phyloP scores from a whole-genome alignment of 2,888 invertebrate species.

The Agrotis segetum region DNA sequence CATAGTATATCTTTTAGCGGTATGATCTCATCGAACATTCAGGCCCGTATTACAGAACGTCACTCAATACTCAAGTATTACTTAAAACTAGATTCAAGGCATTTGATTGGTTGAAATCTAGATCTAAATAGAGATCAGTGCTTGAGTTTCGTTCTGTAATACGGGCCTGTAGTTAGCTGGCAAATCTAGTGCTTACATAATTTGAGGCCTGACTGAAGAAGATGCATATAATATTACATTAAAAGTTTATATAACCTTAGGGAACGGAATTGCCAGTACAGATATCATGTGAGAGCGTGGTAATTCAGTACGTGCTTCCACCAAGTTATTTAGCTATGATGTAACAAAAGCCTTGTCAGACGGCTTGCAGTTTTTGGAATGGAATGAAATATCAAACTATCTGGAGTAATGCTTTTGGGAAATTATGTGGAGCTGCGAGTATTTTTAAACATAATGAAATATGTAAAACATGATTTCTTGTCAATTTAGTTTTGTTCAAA shows the following conservation, averaged over 20 bases:
- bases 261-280: constrained; percentile 37
- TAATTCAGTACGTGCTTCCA: constrained; percentile 51
- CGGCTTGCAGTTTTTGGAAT: constrained; percentile 50
- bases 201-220: constrained; percentile 22
- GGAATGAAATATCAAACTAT: constrained; percentile 42
- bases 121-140: too few species aligned
- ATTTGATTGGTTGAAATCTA: too few species aligned
- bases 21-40: too few species aligned
- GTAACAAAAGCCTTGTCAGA: constrained; percentile 47
- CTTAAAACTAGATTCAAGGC: too few species aligned
- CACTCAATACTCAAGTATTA: too few species aligned
- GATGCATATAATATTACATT: constrained; percentile 37
- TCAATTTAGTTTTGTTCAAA: background rate
- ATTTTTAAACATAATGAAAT: constrained; percentile 11
- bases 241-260: constrained; percentile 43
- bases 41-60: too few species aligned
- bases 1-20: too few species aligned
- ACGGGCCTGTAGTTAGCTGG: too few species aligned
- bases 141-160: too few species aligned
- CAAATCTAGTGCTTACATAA: constrained; percentile 8
- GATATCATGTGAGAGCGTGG: constrained; percentile 36
- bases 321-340: constrained; percentile 50
- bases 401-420: constrained; percentile 50
- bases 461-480: background rate
- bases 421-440: constrained; percentile 25